A percentile compares a stretch with the other conserved stretches of the same genome.
Conservation (phyloP, 2,113 vertebrate genomes). For the Toxostoma redivivum region DNA sequence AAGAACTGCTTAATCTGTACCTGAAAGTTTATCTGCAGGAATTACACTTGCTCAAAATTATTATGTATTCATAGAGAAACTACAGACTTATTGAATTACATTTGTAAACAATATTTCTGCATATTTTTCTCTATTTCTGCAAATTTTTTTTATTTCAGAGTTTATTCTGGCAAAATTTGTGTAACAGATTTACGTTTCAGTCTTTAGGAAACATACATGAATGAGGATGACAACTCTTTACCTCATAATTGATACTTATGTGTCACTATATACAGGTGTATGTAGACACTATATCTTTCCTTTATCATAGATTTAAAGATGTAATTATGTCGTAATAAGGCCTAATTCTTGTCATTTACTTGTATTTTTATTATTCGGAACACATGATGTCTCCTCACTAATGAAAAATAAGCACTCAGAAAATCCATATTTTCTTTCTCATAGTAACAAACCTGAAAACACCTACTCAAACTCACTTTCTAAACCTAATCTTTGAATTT, state of each 20-base stretch:
- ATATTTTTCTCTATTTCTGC: not conserved
- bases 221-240: not conserved
- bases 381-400: not conserved
- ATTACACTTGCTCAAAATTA: not conserved
- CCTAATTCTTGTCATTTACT: constrained; percentile 35
- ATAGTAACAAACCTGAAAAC: not conserved
- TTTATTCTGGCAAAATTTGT: not conserved
- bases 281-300: constrained; percentile 28
- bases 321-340: constrained; percentile 60
- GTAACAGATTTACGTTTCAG: not conserved
- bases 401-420: not conserved
- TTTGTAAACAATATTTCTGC: not conserved
- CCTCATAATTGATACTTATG: not conserved
- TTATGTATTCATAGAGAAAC: not conserved
- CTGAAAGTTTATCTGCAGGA: not conserved
- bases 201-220: not conserved
- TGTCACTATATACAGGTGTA: constrained; percentile 48
- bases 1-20: not conserved
- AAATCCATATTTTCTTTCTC: not conserved
- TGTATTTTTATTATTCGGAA: not conserved
- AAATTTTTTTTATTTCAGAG: not conserved
- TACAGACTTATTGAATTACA: not conserved
- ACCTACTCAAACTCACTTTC: not conserved
- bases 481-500: not conserved
- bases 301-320: constrained; percentile 58